A percentile compares a stretch with the other conserved stretches of the same genome.
phyloP scores from a whole-genome alignment of 2,797 vertebrate species.

The Margarornis squamiger region DNA sequence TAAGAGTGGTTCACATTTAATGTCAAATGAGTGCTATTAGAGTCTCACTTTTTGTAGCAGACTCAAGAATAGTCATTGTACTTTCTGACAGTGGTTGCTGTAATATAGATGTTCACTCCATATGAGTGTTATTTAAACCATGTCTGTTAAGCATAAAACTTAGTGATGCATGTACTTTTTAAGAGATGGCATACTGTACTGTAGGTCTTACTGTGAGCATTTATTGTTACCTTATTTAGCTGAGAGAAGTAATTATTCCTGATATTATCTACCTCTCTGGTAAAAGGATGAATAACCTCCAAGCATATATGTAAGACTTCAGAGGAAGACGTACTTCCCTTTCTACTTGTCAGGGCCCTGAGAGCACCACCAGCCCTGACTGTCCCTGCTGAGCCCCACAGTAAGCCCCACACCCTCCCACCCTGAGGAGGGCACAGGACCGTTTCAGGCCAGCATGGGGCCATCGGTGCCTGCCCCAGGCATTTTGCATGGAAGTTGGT shows the following conservation, averaged over 20 bases:
- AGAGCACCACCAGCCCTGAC: not conserved
- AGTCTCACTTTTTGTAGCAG: not conserved
- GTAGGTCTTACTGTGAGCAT: not conserved
- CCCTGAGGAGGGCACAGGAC: not conserved
- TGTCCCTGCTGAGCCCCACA: not conserved
- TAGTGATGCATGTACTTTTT: not conserved
- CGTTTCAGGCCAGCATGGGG: not conserved
- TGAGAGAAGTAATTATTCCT: not conserved
- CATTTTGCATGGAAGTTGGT: not conserved
- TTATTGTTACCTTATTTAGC: not conserved
- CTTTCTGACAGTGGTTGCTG: not conserved
- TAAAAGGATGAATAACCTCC: not conserved
- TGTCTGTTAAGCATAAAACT: not conserved
- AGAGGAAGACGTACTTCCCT: not conserved
- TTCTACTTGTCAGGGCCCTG: not conserved
- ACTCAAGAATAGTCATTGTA: not conserved
- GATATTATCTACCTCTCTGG: not conserved
- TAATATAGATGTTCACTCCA: not conserved
- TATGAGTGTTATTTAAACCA: not conserved
- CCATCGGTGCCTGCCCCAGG: rapidly evolving
- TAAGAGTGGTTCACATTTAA: not conserved
- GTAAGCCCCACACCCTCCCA: not conserved
- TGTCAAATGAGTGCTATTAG: not conserved
- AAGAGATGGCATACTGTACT: not conserved
- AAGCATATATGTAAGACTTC: not conserved